Evolutionary conservation across 2,797 vertebrate genomes (phyloP), one percentile per base, ranked within the genome.

Genomic region (Todus mexicanus): DNA sequence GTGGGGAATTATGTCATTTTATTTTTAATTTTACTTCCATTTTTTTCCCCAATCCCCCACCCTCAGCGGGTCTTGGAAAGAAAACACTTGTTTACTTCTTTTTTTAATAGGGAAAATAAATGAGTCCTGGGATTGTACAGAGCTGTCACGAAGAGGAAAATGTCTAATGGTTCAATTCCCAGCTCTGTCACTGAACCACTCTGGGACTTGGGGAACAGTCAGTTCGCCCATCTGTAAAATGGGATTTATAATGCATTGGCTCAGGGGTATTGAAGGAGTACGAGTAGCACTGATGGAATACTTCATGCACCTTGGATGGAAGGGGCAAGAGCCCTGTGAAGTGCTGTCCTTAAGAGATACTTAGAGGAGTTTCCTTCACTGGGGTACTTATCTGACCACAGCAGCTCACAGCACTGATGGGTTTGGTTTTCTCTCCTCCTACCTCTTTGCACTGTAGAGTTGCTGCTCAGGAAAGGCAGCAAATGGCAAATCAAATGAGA

Each of bases 11-110:
- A 69, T 93, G 90, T 91, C 70, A 96, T 96, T 97, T 96, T 97
- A 96, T 92, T 97, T 97, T 97, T 96, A 95, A 96, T 96, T 97
- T 96, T 96, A 95, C 94, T 96, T 93, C 95, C 90, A 95, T 93
- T 96, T 96, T 89, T 91, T 74, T 78, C 91, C 90, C 78, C 94
- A 91, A 76, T 95, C 89, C 91, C 89, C 79, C 84, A 83, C 90
- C 61, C 91, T 90, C 95, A 87, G 70, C 4, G 68, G 85, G 80
- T 83, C 82, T 95, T 77, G 35, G 45, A 91, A 93, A 90, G 91
- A 95, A 96, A 96, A 94, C 86, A 95, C 81, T 95, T 95, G 93
- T 96, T 96, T 97, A 95, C 92, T 95, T 94, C 66, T 94, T 91
- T 94, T 51, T 97, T 96, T 97, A 95, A 96, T 93, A 92, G 89